phyloP scores from a whole-genome alignment of 2,797 vertebrate species.

The Acipenser transmontanus region DNA sequence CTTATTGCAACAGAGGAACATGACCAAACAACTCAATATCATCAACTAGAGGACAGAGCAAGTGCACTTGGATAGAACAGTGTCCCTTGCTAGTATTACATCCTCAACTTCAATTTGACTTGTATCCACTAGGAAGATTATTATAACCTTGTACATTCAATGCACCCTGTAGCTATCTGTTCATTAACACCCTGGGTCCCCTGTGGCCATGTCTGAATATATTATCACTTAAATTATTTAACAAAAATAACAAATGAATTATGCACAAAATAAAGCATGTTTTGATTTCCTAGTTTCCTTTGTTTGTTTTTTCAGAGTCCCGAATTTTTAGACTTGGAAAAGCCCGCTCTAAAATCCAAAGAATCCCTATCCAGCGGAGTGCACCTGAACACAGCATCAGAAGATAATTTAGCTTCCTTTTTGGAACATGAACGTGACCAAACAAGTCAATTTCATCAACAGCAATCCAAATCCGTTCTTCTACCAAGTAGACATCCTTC shows the following conservation, averaged over 20 bases:
- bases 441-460: constrained; percentile 47
- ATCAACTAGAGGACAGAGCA: constrained; percentile 27
- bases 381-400: constrained; percentile 60
- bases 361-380: constrained; percentile 69
- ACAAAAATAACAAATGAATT: no score
- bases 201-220: no score
- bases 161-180: no score
- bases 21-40: constrained; percentile 47
- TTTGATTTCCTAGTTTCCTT: not conserved
- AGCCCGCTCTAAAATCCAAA: constrained; percentile 77
- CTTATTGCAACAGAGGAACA: constrained; percentile 58
- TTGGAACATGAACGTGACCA: constrained; percentile 59
- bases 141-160: no score
- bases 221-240: no score
- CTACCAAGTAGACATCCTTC: constrained; percentile 77
- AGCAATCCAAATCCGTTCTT: constrained; percentile 64
- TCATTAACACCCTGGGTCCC: no score
- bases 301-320: constrained; percentile 59
- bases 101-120: no score
- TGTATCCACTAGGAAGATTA: no score
- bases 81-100: no score
- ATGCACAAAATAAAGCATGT: no score
- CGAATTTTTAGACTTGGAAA: constrained; percentile 68
- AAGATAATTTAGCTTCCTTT: constrained; percentile 75
- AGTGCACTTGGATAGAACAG: no score